phyloP scores from a whole-genome alignment of 1,140 invertebrate species.

The Diachasmimorpha longicaudata region DNA sequence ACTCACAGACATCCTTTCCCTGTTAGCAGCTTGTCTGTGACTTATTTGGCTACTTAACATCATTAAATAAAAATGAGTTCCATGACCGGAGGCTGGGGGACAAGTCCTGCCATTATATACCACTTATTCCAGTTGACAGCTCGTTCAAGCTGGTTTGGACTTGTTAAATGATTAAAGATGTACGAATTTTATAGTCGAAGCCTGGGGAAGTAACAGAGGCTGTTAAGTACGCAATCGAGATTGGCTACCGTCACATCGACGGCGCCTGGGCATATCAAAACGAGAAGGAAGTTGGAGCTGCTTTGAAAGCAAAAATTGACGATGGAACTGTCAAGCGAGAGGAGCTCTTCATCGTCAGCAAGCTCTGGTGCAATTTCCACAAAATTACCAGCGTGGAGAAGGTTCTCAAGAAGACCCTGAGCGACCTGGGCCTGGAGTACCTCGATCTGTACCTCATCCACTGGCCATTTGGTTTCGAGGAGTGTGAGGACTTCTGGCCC shows the following conservation, averaged over 20 bases:
- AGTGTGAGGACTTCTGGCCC: conserved; percentile 56
- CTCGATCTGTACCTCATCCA: conserved; percentile 82
- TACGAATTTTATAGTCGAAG: conserved; percentile 37
- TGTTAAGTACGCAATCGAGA: conserved; percentile 71
- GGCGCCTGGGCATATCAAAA: conserved; percentile 75
- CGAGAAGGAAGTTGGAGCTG: conserved; percentile 83
- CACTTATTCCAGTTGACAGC: too few relatives aligned
- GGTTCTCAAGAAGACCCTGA: conserved; percentile 67
- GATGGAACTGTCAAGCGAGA: conserved; percentile 75
- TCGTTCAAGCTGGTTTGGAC: too few relatives aligned
- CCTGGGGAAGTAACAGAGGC: conserved; percentile 67
- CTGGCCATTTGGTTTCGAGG: conserved; percentile 74
- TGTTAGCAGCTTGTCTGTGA: too few relatives aligned
- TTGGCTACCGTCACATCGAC: conserved; percentile 76
- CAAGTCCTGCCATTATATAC: too few relatives aligned
- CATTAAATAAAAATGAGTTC: too few relatives aligned
- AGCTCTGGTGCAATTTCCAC: conserved; percentile 75
- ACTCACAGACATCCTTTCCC: too few relatives aligned
- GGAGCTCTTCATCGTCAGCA: conserved; percentile 76
- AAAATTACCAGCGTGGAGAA: conserved; percentile 64
- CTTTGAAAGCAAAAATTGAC: conserved; percentile 73
- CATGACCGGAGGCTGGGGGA: too few relatives aligned
- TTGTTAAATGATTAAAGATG: background rate
- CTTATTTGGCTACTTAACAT: too few relatives aligned
- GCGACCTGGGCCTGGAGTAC: conserved; percentile 72